Evolutionary conservation across 2,113 vertebrate genomes (phyloP).

Genomic region (Pithys albifrons): DNA sequence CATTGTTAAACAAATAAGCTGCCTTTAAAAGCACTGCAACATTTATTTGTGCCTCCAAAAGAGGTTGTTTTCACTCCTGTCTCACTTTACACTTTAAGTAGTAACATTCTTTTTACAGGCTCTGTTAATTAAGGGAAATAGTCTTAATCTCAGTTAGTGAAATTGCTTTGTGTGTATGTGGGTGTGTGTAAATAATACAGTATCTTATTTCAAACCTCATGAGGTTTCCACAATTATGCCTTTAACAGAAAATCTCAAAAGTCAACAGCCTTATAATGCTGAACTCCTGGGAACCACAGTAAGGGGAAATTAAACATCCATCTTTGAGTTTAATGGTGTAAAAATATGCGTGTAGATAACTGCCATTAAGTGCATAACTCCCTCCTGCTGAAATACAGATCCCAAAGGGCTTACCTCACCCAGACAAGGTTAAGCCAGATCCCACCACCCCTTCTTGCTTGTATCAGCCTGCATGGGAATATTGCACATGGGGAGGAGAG

Average conservation of each 20-base stretch:
- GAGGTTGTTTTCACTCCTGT: neutral
- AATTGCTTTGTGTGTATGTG: conserved; percentile 16
- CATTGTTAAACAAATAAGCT: conserved; percentile 1
- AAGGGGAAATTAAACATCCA: conserved; percentile 1
- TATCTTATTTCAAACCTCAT: conserved; percentile 46
- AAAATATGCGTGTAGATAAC: neutral
- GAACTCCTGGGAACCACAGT: neutral
- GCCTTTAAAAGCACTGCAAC: neutral
- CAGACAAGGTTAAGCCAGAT: neutral
- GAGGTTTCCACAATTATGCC: conserved; percentile 33
- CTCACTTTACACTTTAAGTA: neutral
- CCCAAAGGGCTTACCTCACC: neutral
- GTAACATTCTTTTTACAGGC: neutral
- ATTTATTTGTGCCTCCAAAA: neutral
- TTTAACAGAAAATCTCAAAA: conserved; percentile 30
- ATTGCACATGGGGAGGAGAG: fast-evolving
- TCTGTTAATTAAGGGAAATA: conserved; percentile 7
- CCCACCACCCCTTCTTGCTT: neutral
- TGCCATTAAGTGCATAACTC: neutral
- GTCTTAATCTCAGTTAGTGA: conserved; percentile 20
- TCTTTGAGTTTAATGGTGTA: neutral
- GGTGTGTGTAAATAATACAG: conserved; percentile 50
- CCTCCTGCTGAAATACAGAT: neutral
- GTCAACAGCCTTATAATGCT: neutral
- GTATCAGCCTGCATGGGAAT: neutral